phyloP scores from a whole-genome alignment of 1,140 invertebrate genomes.

The Trichomalopsis sarcophagae region DNA sequence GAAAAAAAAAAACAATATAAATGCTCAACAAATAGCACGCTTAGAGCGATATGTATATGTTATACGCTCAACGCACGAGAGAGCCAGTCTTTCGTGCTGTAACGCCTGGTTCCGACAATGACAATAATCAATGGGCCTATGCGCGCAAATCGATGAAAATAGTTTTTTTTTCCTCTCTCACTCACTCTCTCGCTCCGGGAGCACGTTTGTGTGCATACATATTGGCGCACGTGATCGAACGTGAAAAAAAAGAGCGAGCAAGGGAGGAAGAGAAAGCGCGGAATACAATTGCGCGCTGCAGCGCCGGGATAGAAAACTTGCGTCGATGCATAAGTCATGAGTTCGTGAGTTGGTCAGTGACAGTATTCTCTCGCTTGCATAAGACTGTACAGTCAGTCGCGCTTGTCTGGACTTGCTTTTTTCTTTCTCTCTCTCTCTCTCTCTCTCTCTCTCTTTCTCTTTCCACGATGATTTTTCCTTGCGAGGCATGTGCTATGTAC shows the following conservation, averaged over 20 bases:
- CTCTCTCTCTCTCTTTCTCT: neutral
- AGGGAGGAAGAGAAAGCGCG: neutral
- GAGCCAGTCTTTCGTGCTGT: neutral
- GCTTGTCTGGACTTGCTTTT: neutral
- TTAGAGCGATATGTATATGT: neutral
- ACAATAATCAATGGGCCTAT: conserved; percentile 44
- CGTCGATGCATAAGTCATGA: conserved; percentile 23
- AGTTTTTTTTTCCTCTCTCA: conserved; percentile 50
- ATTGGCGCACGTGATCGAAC: neutral
- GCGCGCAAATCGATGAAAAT: conserved; percentile 50
- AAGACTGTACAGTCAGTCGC: conserved; percentile 5
- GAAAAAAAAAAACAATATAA: conserved; percentile 6
- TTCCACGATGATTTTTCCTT: neutral
- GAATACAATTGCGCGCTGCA: neutral
- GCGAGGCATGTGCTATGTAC: neutral
- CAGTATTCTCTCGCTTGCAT: conserved; percentile 25
- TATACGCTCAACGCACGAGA: no score
- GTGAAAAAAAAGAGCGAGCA: neutral
- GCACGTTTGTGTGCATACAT: neutral
- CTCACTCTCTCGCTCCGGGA: neutral
- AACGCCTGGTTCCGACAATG: conserved; percentile 51
- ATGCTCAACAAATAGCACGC: conserved; percentile 13
- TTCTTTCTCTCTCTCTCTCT: neutral
- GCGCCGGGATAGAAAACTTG: conserved; percentile 21
- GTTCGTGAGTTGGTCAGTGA: conserved; percentile 11